Evolutionary conservation across 1,140 invertebrate species (phyloP).

Genomic region (Danaus plexippus): DNA sequence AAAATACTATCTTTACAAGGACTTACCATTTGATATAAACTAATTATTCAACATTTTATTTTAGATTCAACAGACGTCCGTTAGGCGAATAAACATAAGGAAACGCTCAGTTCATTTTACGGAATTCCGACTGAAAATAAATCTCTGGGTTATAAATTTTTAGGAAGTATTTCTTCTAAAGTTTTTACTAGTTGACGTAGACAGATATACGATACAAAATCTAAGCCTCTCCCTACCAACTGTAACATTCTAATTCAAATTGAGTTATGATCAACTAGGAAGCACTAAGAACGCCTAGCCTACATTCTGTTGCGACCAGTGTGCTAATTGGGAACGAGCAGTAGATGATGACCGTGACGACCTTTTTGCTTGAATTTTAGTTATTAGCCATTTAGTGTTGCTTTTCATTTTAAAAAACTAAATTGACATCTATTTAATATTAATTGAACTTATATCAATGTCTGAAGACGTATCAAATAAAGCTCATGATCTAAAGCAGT

Average conservation of each 20-base stretch:
- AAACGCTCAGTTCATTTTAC: slow-evolving; percentile 22
- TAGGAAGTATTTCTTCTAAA: slow-evolving; percentile 14
- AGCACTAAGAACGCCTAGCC: slow-evolving; percentile 26
- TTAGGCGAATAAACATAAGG: slow-evolving; percentile 22
- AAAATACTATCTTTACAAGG: slow-evolving; percentile 1
- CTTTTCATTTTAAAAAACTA: background rate
- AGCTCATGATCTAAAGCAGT: too few relatives aligned
- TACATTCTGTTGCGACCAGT: slow-evolving; percentile 26
- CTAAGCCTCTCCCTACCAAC: slow-evolving; percentile 3
- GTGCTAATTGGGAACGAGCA: slow-evolving; percentile 25
- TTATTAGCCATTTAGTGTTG: slow-evolving; percentile 14
- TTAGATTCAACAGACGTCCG: slow-evolving; percentile 24
- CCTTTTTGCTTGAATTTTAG: slow-evolving; percentile 22
- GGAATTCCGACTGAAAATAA: slow-evolving; percentile 15
- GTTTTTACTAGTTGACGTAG: background rate
- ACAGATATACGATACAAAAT: slow-evolving; percentile 7
- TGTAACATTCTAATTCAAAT: slow-evolving; percentile 16
- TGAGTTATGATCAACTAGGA: slow-evolving; percentile 28
- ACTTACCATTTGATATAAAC: slow-evolving; percentile 11
- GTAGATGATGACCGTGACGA: slow-evolving; percentile 22
- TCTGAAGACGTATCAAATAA: too few relatives aligned
- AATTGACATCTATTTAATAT: too few relatives aligned
- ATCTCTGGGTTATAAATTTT: slow-evolving; percentile 24
- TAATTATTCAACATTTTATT: slow-evolving; percentile 24
- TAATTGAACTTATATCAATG: too few relatives aligned